phyloP scores from a whole-genome alignment of 2,888 invertebrate species.

The Apomyelois bistriatella region DNA sequence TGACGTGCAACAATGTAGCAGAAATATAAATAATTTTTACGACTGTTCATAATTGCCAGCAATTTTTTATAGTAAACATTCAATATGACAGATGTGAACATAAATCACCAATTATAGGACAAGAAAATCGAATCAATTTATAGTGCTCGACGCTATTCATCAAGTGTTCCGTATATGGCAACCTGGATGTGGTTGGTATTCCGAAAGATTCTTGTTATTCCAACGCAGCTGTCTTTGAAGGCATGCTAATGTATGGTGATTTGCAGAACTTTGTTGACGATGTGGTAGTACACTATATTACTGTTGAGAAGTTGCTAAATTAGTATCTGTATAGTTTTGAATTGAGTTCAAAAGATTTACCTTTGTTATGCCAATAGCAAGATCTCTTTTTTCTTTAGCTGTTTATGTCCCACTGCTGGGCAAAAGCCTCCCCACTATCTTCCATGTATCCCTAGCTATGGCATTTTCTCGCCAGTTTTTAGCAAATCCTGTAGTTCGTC shows the following conservation, averaged over 20 bases:
- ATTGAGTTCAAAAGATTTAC: too few species aligned
- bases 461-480: too few species aligned
- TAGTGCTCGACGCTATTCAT: neutral
- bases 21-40: neutral
- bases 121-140: conserved; percentile 6
- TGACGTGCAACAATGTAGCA: neutral
- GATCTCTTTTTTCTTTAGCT: too few species aligned
- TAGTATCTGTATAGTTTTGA: too few species aligned
- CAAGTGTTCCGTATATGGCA: conserved; percentile 3
- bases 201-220: conserved; percentile 2
- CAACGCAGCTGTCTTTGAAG: neutral
- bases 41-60: neutral
- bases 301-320: too few species aligned
- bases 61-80: neutral
- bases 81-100: conserved; percentile 2
- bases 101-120: conserved; percentile 7
- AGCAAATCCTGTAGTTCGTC: too few species aligned
- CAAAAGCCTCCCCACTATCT: too few species aligned
- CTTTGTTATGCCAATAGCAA: too few species aligned
- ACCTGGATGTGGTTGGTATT: conserved; percentile 1
- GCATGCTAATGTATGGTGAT: neutral
- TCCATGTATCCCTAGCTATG: too few species aligned
- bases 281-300: too few species aligned
- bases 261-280: too few species aligned
- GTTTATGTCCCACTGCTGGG: too few species aligned